Percentiles rank a stretch among this genome's conserved stretches.
phyloP scores from a whole-genome alignment of 2,888 invertebrate species.

The Mamestra brassicae region DNA sequence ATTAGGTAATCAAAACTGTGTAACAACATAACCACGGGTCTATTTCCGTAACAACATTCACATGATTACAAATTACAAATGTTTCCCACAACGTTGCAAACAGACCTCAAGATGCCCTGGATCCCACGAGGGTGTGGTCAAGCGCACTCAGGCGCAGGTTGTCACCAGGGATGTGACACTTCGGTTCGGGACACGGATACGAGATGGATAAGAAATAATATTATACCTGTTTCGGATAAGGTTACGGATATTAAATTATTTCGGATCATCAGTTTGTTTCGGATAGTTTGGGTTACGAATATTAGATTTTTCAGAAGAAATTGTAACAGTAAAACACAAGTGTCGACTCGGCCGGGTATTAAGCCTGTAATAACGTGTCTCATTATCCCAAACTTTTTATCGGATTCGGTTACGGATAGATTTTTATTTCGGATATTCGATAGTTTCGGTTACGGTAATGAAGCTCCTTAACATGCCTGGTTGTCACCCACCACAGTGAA shows the following conservation, averaged over 20 bases:
- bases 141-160: slow-evolving; percentile 38
- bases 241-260: not conserved
- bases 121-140: slow-evolving; percentile 61
- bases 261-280: not conserved
- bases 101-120: slow-evolving; percentile 38
- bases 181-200: not conserved
- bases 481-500: slow-evolving; percentile 30
- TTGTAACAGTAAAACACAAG: too few species aligned
- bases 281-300: not conserved
- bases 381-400: not conserved
- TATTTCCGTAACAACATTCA: slow-evolving; percentile 33
- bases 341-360: too few species aligned
- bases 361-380: too few species aligned
- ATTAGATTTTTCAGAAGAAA: not conserved
- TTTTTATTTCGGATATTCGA: too few species aligned
- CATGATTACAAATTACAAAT: slow-evolving; percentile 24
- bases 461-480: not conserved
- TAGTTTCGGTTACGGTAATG: too few species aligned
- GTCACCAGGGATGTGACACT: not conserved
- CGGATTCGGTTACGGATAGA: too few species aligned
- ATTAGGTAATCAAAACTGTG: slow-evolving; percentile 20
- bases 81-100: slow-evolving; percentile 48
- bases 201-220: not conserved
- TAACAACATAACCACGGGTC: slow-evolving; percentile 31
- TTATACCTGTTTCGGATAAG: not conserved